Conservation (phyloP, 2,888 invertebrate species). For the Tachina fera region DNA sequence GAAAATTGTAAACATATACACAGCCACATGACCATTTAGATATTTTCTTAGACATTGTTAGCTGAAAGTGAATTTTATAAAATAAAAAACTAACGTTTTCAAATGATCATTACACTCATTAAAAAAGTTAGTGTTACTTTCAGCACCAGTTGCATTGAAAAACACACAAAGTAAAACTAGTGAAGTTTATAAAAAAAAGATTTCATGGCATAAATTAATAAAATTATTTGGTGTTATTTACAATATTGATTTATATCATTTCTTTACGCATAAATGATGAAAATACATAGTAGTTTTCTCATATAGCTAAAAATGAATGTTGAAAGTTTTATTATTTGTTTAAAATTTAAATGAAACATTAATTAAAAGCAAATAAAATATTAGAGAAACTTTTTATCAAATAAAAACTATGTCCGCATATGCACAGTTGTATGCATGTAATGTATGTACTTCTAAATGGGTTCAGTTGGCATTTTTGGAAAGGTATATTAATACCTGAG, state of each 20-base stretch:
- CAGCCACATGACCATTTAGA: slow-evolving; percentile 28
- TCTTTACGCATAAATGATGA: slow-evolving; percentile 63
- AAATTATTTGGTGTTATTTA: slow-evolving; percentile 51
- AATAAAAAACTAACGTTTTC: slow-evolving; percentile 22
- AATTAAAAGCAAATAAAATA: background rate
- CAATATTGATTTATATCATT: slow-evolving; percentile 66
- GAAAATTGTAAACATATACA: slow-evolving; percentile 13
- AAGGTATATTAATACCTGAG: too few relatives aligned
- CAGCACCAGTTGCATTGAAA: slow-evolving; percentile 47
- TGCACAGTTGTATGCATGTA: too few relatives aligned
- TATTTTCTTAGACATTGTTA: slow-evolving; percentile 38
- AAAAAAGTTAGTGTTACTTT: slow-evolving; percentile 44
- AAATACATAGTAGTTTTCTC: slow-evolving; percentile 25
- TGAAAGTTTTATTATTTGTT: slow-evolving; percentile 62
- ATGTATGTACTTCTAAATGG: too few relatives aligned
- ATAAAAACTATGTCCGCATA: too few relatives aligned
- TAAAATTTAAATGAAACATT: background rate
- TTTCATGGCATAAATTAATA: slow-evolving; percentile 59
- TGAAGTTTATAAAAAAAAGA: slow-evolving; percentile 30
- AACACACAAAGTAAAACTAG: slow-evolving; percentile 14
- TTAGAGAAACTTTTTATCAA: background rate
- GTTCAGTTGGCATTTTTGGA: too few relatives aligned
- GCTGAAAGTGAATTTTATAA: slow-evolving; percentile 63
- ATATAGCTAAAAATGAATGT: slow-evolving; percentile 33
- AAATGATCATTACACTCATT: slow-evolving; percentile 40